Conservation (phyloP, 2,888 invertebrate genomes). For the Pelosia muscerda region DNA sequence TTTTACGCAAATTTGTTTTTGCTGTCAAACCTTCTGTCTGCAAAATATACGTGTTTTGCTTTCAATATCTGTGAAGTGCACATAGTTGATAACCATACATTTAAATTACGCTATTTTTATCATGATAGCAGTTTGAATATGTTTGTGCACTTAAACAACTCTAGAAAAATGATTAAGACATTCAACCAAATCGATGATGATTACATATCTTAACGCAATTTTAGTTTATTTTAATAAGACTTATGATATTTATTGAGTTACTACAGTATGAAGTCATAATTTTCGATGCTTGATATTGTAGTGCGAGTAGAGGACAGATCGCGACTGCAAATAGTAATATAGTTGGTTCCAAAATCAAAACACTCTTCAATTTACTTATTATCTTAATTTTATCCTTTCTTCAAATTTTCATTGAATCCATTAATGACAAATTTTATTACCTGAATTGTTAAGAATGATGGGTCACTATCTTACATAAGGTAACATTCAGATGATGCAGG, state of each 20-base stretch:
- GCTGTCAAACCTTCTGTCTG: constrained; percentile 31
- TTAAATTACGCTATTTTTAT: constrained; percentile 22
- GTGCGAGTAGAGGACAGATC: neutral
- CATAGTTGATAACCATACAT: constrained; percentile 24
- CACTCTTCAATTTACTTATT: neutral
- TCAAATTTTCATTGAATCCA: neutral
- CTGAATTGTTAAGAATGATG: neutral
- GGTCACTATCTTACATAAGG: neutral
- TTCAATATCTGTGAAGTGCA: constrained; percentile 42
- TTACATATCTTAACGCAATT: too few species aligned
- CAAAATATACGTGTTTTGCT: constrained; percentile 27
- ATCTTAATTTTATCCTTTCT: too few species aligned
- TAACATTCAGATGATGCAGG: neutral
- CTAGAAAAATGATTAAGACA: too few species aligned
- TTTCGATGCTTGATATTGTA: neutral
- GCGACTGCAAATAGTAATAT: neutral
- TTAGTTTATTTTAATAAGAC: too few species aligned
- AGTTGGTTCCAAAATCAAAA: neutral
- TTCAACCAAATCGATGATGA: too few species aligned
- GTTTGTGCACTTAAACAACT: too few species aligned
- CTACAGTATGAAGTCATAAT: too few species aligned
- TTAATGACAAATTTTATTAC: constrained; percentile 11
- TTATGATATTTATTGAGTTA: too few species aligned
- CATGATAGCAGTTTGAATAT: constrained; percentile 26
- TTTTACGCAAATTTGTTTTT: constrained; percentile 13